A percentile compares a stretch with the other conserved stretches of the same genome.
phyloP scores from a whole-genome alignment of 2,797 vertebrate genomes.

The Crenuchus spilurus region DNA sequence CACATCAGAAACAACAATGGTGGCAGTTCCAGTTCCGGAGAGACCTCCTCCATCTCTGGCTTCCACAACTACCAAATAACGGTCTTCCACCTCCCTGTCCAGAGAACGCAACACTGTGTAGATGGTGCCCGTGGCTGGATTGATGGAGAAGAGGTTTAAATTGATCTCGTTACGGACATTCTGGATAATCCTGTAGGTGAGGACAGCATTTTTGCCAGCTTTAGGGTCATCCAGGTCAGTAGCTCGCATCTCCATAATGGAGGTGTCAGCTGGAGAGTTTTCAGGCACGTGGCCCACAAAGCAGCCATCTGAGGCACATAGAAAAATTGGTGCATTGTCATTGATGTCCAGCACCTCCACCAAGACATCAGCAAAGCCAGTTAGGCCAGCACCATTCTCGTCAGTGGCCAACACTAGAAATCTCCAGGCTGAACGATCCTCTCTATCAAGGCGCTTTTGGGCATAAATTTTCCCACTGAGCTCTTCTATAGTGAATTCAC shows the following conservation, averaged over 20 bases:
- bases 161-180: slow-evolving; percentile 87
- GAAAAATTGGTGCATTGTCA: slow-evolving; percentile 85
- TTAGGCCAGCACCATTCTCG: slow-evolving; percentile 84
- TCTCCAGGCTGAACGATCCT: slow-evolving; percentile 81
- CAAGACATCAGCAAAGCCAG: slow-evolving; percentile 88
- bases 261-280: slow-evolving; percentile 84
- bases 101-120: slow-evolving; percentile 82
- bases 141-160: slow-evolving; percentile 87
- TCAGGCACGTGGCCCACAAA: slow-evolving; percentile 83
- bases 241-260: slow-evolving; percentile 88
- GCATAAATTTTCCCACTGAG: slow-evolving; percentile 80
- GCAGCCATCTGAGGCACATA: slow-evolving; percentile 80
- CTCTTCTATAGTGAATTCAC: slow-evolving; percentile 84
- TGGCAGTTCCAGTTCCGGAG: slow-evolving; percentile 86
- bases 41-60: slow-evolving; percentile 87
- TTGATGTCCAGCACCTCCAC: slow-evolving; percentile 86
- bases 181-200: slow-evolving; percentile 87
- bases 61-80: slow-evolving; percentile 85
- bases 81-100: slow-evolving; percentile 83
- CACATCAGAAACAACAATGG: slow-evolving; percentile 84
- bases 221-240: slow-evolving; percentile 86
- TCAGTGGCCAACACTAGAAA: slow-evolving; percentile 89
- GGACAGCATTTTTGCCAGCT: slow-evolving; percentile 77
- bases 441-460: slow-evolving; percentile 81
- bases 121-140: slow-evolving; percentile 82